Conservation (phyloP, 2,113 vertebrate species). For the Seriola rivoliana region DNA sequence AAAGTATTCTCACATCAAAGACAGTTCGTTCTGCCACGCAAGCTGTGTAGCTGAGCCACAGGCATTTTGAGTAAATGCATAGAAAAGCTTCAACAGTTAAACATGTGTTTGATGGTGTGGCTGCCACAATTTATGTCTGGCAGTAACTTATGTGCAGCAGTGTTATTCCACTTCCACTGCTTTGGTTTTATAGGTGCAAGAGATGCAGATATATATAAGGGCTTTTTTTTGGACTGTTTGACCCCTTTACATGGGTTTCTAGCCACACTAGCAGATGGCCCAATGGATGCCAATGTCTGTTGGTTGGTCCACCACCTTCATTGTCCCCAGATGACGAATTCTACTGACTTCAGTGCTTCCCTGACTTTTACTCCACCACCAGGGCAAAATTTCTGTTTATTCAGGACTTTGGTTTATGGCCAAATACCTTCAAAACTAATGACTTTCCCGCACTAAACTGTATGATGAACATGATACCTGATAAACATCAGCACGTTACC, state of each 20-base stretch:
- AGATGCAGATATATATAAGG: slow-evolving; percentile 19
- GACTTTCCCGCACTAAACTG: neutral
- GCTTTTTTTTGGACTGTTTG: slow-evolving; percentile 16
- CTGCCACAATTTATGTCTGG: slow-evolving; percentile 46
- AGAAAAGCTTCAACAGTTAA: slow-evolving; percentile 24
- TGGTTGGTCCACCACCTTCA: neutral
- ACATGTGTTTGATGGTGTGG: slow-evolving; percentile 25
- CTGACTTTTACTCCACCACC: neutral
- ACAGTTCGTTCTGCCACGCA: neutral
- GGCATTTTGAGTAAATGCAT: slow-evolving; percentile 40
- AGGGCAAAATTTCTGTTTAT: neutral
- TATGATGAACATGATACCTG: too few relatives aligned
- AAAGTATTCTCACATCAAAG: slow-evolving; percentile 57
- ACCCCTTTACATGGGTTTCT: neutral
- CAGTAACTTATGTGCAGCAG: slow-evolving; percentile 41
- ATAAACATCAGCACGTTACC: neutral
- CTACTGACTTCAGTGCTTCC: neutral
- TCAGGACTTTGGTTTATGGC: neutral
- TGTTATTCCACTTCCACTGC: slow-evolving; percentile 35
- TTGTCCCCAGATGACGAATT: neutral
- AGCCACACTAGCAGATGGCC: neutral
- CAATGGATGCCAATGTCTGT: neutral
- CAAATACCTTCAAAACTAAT: neutral
- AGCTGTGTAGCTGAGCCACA: slow-evolving; percentile 32
- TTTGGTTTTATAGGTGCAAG: slow-evolving; percentile 34